Evolutionary conservation across 2,113 vertebrate species (phyloP), one percentile per base, ranked within the genome.

Genomic region (Channa maculata): DNA sequence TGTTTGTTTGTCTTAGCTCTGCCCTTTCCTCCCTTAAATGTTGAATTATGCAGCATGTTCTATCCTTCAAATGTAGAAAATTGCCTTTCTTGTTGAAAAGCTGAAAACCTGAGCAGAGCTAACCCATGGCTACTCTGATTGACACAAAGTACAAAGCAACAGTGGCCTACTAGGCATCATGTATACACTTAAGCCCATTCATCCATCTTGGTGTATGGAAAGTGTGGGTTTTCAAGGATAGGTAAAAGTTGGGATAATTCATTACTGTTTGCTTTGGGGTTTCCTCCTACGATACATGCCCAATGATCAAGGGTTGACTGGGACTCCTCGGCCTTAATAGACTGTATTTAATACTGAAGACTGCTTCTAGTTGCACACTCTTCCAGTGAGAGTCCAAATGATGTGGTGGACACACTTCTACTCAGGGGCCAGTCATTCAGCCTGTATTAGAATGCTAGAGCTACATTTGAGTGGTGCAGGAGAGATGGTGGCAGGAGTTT

Each of bases 341-440:
- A 38, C 57, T 87, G 44, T 73, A 87, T 61, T 89, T 90, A 87
- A 88, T 93, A 71, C 73, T 80, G 86, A 74, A 84, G 79, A 86
- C 77, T 74, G 65, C 71, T 66, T 72, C 87, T 80, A 83, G 64
- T 69, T 67, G 58, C 44, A 61, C 63, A 24, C 72, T 45, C 60
- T 63, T 49, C 38, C 14, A 73, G 71, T 79, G 76, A 41, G 55
- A 77, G 63, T 59, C 67, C 79, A 65, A 72, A 78, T 69, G 61
- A 59, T 63, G 44, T 67, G 80, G 72, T 79, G 79, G 86, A 73
- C 80, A 75, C 63, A 71, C 85, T 86, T 41, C 72, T 59, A 60
- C 54, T 78, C 80, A 49, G 48, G 79, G 74, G 68, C 66, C 81
- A 75, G 51, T 89, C 65, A 55, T 76, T 84, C 80, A 75, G 38